Conservation (phyloP, 2,797 vertebrate genomes). For the Acanthurus tractus region DNA sequence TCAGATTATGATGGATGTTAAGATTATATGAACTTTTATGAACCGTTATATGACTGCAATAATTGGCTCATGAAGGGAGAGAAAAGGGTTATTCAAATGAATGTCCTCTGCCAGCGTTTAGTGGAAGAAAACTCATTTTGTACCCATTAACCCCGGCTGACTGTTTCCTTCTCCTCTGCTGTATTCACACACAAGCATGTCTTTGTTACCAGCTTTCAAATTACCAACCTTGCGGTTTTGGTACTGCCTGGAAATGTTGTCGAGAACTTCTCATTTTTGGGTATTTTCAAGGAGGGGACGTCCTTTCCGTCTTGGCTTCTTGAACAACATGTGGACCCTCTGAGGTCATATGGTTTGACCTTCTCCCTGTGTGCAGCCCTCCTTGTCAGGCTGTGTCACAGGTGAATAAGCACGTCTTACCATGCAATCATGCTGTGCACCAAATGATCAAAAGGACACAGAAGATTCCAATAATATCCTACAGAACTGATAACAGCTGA, state of each 20-base stretch:
- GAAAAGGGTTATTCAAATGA: not conserved
- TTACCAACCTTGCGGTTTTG: conserved; percentile 17
- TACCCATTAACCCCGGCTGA: not conserved
- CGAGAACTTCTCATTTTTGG: conserved; percentile 17
- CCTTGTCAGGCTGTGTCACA: conserved; percentile 42
- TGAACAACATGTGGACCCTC: conserved; percentile 47
- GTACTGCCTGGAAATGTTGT: conserved; percentile 25
- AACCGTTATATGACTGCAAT: not conserved
- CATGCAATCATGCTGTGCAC: conserved; percentile 37
- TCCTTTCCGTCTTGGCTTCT: conserved; percentile 19
- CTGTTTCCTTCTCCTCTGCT: conserved; percentile 9
- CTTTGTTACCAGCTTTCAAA: conserved; percentile 37
- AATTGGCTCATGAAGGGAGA: not conserved
- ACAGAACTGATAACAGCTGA: conserved; percentile 7
- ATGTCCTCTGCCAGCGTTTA: not conserved
- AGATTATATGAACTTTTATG: not conserved
- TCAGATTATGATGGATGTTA: not conserved
- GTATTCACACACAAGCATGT: conserved; percentile 55
- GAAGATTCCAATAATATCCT: not conserved
- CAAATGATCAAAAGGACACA: conserved; percentile 29
- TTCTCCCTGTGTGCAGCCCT: conserved; percentile 36
- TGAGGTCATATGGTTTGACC: conserved; percentile 42
- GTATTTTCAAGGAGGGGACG: conserved; percentile 18
- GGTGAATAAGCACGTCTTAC: conserved; percentile 55
- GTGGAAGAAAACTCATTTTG: conserved; percentile 9